phyloP scores from a whole-genome alignment of 1,140 invertebrate genomes.

The Tyrophagus putrescentiae region DNA sequence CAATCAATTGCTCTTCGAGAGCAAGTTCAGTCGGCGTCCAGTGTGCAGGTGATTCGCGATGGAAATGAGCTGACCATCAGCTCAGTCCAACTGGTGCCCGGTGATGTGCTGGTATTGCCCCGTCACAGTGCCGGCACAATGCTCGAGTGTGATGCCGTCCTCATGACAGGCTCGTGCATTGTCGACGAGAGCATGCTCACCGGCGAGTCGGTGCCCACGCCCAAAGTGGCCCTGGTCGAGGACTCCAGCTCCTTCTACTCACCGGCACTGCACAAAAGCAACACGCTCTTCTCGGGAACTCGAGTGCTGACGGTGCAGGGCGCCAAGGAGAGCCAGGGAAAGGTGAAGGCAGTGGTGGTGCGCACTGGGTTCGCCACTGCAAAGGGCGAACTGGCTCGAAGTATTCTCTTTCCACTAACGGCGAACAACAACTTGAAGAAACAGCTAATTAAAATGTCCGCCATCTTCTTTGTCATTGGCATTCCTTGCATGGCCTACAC shows the following conservation, averaged over 20 bases:
- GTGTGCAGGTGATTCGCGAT: slow-evolving; percentile 28
- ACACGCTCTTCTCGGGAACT: slow-evolving; percentile 85
- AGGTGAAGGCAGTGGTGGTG: slow-evolving; percentile 39
- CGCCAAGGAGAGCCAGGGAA: slow-evolving; percentile 33
- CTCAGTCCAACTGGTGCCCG: slow-evolving; percentile 42
- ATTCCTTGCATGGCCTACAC: slow-evolving; percentile 32
- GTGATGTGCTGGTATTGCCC: slow-evolving; percentile 79
- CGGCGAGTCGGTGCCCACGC: slow-evolving; percentile 45
- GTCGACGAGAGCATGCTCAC: slow-evolving; percentile 94
- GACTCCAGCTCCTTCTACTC: slow-evolving; percentile 31
- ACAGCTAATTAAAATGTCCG: slow-evolving; percentile 42
- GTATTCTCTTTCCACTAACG: slow-evolving; percentile 45
- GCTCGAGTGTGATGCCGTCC: slow-evolving; percentile 75
- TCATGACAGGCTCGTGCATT: slow-evolving; percentile 70
- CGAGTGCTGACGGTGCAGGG: slow-evolving; percentile 74
- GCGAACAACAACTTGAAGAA: slow-evolving; percentile 43
- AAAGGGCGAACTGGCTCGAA: slow-evolving; percentile 45
- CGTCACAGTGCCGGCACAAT: slow-evolving; percentile 48
- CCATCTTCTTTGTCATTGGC: slow-evolving; percentile 27
- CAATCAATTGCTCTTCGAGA: slow-evolving; percentile 26
- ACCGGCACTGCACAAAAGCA: slow-evolving; percentile 55
- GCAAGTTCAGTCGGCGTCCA: slow-evolving; percentile 26
- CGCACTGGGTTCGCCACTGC: slow-evolving; percentile 43
- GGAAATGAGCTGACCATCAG: slow-evolving; percentile 10
- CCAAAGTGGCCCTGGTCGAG: slow-evolving; percentile 42